Evolutionary conservation across 2,113 vertebrate genomes (phyloP).

Genomic region (Dermatemys mawii): DNA sequence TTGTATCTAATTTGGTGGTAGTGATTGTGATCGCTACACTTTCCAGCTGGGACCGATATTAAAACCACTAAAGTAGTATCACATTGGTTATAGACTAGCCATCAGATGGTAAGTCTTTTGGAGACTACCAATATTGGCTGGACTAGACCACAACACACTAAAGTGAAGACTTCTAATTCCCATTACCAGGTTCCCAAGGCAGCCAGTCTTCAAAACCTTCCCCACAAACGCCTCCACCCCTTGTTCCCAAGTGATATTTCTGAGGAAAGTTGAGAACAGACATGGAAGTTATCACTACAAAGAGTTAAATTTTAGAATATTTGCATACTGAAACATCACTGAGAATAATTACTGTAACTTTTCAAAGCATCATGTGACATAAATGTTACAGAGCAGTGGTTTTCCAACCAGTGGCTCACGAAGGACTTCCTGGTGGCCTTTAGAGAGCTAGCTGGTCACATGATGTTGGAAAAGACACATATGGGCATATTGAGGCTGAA

Average conservation of each 20-base stretch:
- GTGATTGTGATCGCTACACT: neutral
- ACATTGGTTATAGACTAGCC: neutral
- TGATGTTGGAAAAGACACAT: neutral
- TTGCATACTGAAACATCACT: neutral
- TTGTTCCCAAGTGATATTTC: no score
- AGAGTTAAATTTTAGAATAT: neutral
- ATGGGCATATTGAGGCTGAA: neutral
- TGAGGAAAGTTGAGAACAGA: neutral
- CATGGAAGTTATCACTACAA: no score
- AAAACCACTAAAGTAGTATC: neutral
- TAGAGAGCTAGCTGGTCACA: neutral
- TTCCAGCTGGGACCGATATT: neutral
- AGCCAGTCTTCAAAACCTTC: neutral
- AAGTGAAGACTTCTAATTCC: neutral
- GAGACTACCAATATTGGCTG: neutral
- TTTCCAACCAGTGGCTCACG: neutral
- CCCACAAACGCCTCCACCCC: no score
- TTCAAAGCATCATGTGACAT: neutral
- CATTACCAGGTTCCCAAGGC: no score
- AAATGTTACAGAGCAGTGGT: constrained; percentile 17
- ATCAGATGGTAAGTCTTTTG: neutral
- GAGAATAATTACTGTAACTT: neutral
- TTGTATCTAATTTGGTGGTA: rapidly evolving
- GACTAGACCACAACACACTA: neutral
- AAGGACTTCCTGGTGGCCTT: neutral